A percentile compares a stretch with the other conserved stretches of the same genome.
phyloP scores from a whole-genome alignment of 64 coral and sea anemone species.

The Stylophora pistillata region DNA sequence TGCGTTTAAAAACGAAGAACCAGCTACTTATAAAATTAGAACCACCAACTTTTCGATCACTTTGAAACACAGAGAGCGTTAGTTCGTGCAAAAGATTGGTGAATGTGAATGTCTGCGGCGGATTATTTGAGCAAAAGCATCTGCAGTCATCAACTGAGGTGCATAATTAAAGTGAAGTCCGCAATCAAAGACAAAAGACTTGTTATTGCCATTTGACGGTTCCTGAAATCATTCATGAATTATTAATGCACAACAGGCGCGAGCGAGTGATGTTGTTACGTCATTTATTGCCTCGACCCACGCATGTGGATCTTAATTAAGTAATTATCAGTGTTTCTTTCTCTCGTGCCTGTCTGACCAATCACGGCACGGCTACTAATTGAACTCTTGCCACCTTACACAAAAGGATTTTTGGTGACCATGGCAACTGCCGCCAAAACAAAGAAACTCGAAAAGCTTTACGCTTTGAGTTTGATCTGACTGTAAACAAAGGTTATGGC shows the following conservation, averaged over 20 bases:
- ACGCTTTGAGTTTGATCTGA: background rate
- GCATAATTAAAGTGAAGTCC: conserved; percentile 29
- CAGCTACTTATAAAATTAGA: background rate
- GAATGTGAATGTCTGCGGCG: conserved; percentile 3
- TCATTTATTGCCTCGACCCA: conserved; percentile 11
- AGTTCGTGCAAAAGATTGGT: background rate
- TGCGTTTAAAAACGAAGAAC: background rate
- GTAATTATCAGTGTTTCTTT: conserved; percentile 34
- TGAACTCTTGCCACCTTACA: conserved; percentile 4
- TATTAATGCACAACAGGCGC: conserved; percentile 8
- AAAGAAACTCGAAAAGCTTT: conserved; percentile 15
- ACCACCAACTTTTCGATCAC: too few species aligned
- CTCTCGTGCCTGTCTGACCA: conserved; percentile 9
- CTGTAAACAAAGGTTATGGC: conserved; percentile 13
- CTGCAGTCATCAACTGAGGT: conserved; percentile 22
- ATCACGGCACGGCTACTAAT: conserved; percentile 25
- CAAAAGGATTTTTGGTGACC: conserved; percentile 26
- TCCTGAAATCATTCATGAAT: conserved; percentile 27
- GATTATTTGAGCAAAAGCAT: conserved; percentile 28
- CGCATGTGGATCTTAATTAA: conserved; percentile 41
- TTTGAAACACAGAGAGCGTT: background rate
- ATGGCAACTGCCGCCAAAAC: conserved; percentile 22
- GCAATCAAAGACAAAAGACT: conserved; percentile 1
- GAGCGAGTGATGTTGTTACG: conserved; percentile 1
- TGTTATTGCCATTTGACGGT: conserved; percentile 31